These are phyloP conservation scores for Luperina nickerlii DNA, from an alignment of 2,888 invertebrate species.

Conservation along the genomic window DNA sequence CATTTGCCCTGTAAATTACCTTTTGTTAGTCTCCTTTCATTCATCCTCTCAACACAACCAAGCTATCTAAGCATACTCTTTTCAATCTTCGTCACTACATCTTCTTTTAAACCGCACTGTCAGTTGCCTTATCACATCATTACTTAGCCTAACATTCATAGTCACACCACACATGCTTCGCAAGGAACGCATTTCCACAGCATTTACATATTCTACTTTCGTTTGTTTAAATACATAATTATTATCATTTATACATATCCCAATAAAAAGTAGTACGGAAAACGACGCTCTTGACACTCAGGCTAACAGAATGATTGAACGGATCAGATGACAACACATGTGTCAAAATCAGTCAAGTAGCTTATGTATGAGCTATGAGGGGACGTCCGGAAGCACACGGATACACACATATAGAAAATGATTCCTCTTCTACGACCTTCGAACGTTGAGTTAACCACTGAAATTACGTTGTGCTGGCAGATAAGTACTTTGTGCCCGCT, in stretches of 20 bases:
- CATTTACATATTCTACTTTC: background rate
- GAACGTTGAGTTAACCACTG: constrained; percentile 25
- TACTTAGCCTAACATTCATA: too few species aligned
- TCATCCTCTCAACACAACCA: too few species aligned
- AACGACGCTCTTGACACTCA: constrained; percentile 35
- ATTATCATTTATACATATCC: background rate
- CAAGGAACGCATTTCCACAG: too few species aligned
- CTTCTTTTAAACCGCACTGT: too few species aligned
- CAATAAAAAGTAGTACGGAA: background rate
- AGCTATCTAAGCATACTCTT: too few species aligned
- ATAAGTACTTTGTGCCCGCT: background rate
- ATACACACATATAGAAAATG: constrained; percentile 33
- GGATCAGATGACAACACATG: constrained; percentile 39
- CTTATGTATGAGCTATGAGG: constrained; percentile 43
- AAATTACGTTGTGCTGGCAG: constrained; percentile 26
- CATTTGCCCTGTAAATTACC: background rate
- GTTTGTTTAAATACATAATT: background rate
- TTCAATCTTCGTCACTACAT: too few species aligned
- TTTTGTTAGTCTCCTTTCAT: too few species aligned
- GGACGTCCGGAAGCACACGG: constrained; percentile 47
- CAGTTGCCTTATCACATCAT: too few species aligned
- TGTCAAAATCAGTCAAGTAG: constrained; percentile 54
- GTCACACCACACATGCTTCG: too few species aligned
- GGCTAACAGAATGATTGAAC: constrained; percentile 48
- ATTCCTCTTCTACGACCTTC: constrained; percentile 29